Evolutionary conservation across 2,797 vertebrate species (phyloP), one percentile per base, ranked within the genome.

Genomic region (Gadopsis bispinosus): DNA sequence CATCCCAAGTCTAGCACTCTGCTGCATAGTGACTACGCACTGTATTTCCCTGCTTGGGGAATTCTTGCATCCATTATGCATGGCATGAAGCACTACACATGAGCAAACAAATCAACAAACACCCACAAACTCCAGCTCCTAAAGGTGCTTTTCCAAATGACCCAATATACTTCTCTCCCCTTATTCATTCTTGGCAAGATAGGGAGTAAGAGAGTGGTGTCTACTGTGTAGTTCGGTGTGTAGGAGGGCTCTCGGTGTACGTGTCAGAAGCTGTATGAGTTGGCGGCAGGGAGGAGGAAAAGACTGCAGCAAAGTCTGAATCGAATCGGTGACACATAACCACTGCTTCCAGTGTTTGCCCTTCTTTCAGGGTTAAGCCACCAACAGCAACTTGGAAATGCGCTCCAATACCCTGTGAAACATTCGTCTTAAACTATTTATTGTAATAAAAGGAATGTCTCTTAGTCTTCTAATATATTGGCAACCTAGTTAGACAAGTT

Each of bases 181-280:
- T 41, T 68, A 22, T 88, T 77, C 47, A 59, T 78, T 69, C 63
- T 79, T 68, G 77, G 72, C 71, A 20, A 63, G 74, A 77, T 48
- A 50, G 74, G 71, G 75, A 80, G 75, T 67, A 53, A 71, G 41
- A 75, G 74, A 74, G 75, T 14, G 43, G 39, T 22, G 69, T 79
- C 70, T 74, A 72, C 77, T 87, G 77, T 88, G 75, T 79, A 69
- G 71, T 81, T 67, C 3, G 48, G 79, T 88, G 89, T 87, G 92
- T 89, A 83, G 92, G 88, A 81, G 88, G 76, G 56, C 79, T 86
- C 77, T 45, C 26, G 20, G 56, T 83, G 80, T 67, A n/a, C 39
- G 69, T 83, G 69, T 85, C 77, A 79, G 74, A 78, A 48, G 78
- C 80, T 79, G 74, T 75, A 47, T 66, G 75, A 89, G 80, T 84